Evolutionary conservation across 2,797 vertebrate genomes (phyloP).

Genomic region (Rallus crepitans): DNA sequence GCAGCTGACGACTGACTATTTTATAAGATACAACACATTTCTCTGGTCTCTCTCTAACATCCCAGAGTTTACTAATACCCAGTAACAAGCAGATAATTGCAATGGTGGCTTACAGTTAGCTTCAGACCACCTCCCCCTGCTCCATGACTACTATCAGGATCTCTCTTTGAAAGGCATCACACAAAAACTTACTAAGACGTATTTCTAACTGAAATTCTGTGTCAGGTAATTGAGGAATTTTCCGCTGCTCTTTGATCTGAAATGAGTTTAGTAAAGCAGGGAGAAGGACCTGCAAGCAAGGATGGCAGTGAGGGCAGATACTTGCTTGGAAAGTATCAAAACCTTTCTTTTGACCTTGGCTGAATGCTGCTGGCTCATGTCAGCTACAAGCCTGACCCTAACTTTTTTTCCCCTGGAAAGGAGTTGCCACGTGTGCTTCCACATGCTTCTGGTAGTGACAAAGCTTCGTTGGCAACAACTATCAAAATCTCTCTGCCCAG

Average conservation of each 20-base stretch:
- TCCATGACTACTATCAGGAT: background rate
- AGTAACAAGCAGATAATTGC: background rate
- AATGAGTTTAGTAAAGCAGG: background rate
- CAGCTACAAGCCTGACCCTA: background rate
- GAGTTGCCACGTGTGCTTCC: background rate
- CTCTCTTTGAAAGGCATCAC: background rate
- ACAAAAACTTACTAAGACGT: background rate
- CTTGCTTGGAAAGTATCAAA: rapidly evolving
- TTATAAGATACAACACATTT: background rate
- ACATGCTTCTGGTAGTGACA: background rate
- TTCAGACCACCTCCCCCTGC: background rate
- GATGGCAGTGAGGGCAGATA: background rate
- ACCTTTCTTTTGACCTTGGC: background rate
- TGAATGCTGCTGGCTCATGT: background rate
- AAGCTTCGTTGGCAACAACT: background rate
- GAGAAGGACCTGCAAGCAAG: background rate
- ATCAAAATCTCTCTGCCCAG: background rate
- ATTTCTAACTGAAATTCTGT: background rate
- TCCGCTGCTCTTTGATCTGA: background rate
- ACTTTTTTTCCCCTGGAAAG: background rate
- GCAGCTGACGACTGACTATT: background rate
- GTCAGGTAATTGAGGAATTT: background rate
- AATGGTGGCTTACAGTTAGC: background rate
- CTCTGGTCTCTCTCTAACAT: background rate
- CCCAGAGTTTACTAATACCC: background rate